Conservation (phyloP, 2,113 vertebrate genomes). For the Coptodon rendalli region DNA sequence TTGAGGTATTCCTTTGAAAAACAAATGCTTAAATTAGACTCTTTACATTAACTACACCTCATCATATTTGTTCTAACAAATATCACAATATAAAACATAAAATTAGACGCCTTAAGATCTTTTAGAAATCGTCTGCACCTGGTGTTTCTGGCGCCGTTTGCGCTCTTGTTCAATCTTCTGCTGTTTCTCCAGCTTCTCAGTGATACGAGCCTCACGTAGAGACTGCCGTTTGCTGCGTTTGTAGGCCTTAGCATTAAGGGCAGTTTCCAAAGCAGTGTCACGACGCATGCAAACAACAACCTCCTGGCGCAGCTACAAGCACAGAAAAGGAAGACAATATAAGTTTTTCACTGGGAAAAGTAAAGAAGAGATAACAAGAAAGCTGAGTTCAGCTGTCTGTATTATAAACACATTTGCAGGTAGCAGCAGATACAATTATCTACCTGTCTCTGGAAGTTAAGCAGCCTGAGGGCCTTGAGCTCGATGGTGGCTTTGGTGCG, state of each 20-base stretch:
- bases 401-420: not conserved
- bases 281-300: conserved; percentile 97
- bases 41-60: not conserved
- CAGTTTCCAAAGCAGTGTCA: conserved; percentile 92
- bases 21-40: not conserved
- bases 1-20: conserved; percentile 91
- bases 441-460: conserved; percentile 97
- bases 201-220: conserved; percentile 91
- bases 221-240: conserved; percentile 97
- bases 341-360: not conserved
- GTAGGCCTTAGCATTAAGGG: conserved; percentile 94
- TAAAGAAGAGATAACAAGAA: not conserved
- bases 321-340: not conserved
- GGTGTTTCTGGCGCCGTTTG: conserved; percentile 94
- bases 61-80: not conserved
- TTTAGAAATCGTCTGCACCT: conserved; percentile 64
- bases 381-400: not conserved
- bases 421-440: not conserved
- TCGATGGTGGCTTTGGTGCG: conserved; percentile 96
- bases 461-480: conserved; percentile 91
- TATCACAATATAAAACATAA: not conserved
- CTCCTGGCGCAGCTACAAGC: conserved; percentile 85
- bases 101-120: not conserved
- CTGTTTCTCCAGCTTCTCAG: conserved; percentile 97
- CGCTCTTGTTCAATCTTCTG: conserved; percentile 98